Conservation (phyloP, 2,797 vertebrate species). For the Microctenopoma lineatum region DNA sequence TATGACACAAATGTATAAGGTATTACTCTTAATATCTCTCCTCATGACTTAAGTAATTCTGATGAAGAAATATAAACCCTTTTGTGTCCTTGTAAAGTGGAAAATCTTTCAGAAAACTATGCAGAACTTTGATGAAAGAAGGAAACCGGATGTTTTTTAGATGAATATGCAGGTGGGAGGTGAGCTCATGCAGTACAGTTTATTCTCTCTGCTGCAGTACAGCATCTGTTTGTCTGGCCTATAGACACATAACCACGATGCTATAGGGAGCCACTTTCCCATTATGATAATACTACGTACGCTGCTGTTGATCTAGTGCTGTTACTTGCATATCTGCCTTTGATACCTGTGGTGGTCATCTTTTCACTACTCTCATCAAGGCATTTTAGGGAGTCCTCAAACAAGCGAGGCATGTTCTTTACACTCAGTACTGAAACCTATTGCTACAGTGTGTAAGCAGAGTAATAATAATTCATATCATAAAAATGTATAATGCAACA, state of each 20-base stretch:
- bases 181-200: slow-evolving; percentile 19
- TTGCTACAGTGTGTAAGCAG: too few species aligned
- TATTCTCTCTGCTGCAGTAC: slow-evolving; percentile 5
- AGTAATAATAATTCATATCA: too few species aligned
- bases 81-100: neutral
- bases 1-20: neutral
- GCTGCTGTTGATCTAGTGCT: neutral
- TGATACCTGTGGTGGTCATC: neutral
- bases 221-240: neutral
- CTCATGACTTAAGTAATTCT: too few species aligned
- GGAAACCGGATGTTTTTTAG: slow-evolving; percentile 10
- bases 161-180: slow-evolving; percentile 22
- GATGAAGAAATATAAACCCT: neutral
- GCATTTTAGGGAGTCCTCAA: neutral
- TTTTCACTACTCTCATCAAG: neutral
- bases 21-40: neutral
- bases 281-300: neutral
- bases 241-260: neutral
- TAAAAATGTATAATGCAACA: too few species aligned
- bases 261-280: slow-evolving; percentile 3
- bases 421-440: too few species aligned
- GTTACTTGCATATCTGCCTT: neutral
- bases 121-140: slow-evolving; percentile 4
- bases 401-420: neutral
- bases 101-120: slow-evolving; percentile 4